Evolutionary conservation across 2,797 vertebrate genomes (phyloP).

Genomic region (Cyclopterus lumpus): DNA sequence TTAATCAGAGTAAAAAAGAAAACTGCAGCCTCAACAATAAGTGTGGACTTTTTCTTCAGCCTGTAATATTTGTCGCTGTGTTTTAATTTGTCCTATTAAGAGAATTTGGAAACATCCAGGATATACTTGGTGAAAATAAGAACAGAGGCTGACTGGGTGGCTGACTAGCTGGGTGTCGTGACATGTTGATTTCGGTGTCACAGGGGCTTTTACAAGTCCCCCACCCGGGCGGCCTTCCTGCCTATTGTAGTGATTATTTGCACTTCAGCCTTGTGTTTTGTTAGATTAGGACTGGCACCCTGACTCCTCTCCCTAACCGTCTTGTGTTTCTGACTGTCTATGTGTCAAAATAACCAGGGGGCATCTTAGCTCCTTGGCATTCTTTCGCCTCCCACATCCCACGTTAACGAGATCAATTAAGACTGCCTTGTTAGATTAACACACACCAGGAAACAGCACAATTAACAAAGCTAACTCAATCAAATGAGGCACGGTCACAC

Average conservation of each 20-base stretch:
- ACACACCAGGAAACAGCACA: conserved; percentile 45
- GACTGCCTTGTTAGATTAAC: conserved; percentile 75
- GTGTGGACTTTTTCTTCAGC: not conserved
- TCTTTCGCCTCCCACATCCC: conserved; percentile 58
- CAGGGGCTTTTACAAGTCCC: conserved; percentile 27
- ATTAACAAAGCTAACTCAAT: conserved; percentile 54
- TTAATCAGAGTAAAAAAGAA: not conserved
- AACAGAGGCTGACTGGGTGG: conserved; percentile 1
- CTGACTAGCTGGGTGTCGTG: conserved; percentile 31
- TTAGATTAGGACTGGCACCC: conserved; percentile 66
- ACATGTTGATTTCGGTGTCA: conserved; percentile 53
- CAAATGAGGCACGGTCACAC: conserved; percentile 35
- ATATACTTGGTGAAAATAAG: conserved; percentile 24
- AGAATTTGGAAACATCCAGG: conserved; percentile 3
- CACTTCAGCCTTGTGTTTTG: conserved; percentile 60
- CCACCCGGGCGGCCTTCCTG: conserved; percentile 36
- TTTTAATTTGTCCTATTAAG: not conserved
- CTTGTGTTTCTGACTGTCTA: conserved; percentile 57
- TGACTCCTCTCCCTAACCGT: conserved; percentile 53
- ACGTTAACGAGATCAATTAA: conserved; percentile 81
- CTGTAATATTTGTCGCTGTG: too few relatives aligned
- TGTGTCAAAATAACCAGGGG: conserved; percentile 78
- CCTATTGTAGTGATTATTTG: conserved; percentile 54
- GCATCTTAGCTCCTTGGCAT: conserved; percentile 58
- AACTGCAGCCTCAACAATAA: not conserved